Evolutionary conservation across 2,888 invertebrate genomes (phyloP).

Genomic region (Lithosia quadra): DNA sequence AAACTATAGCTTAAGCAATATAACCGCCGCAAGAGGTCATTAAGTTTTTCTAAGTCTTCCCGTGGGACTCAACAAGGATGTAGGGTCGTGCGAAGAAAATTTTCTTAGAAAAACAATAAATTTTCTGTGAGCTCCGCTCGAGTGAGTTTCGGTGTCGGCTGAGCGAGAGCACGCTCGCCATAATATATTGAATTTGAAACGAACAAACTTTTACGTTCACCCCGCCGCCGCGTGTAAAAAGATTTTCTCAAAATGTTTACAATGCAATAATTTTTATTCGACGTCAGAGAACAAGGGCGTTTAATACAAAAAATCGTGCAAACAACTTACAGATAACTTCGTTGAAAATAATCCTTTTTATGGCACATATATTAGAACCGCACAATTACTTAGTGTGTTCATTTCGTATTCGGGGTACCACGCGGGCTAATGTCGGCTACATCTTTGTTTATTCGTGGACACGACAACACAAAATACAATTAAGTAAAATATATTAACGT

Average conservation of each 20-base stretch:
- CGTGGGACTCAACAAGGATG: conserved; percentile 69
- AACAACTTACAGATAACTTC: conserved; percentile 26
- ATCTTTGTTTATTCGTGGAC: conserved; percentile 23
- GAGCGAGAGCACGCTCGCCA: conserved; percentile 85
- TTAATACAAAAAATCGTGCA: conserved; percentile 35
- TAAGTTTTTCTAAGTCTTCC: conserved; percentile 75
- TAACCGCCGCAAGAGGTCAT: conserved; percentile 68
- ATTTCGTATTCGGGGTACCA: conserved; percentile 35
- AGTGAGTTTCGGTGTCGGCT: conserved; percentile 86
- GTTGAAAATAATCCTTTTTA: conserved; percentile 38
- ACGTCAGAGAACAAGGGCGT: conserved; percentile 60
- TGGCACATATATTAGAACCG: conserved; percentile 21
- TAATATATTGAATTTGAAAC: conserved; percentile 87
- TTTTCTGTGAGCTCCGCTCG: conserved; percentile 85
- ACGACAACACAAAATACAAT: conserved; percentile 24
- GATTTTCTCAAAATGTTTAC: conserved; percentile 83
- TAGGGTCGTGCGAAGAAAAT: conserved; percentile 79
- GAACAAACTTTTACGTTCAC: conserved; percentile 85
- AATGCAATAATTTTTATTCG: conserved; percentile 79
- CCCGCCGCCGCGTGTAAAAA: conserved; percentile 77
- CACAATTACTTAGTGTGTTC: conserved; percentile 34
- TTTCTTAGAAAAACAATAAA: conserved; percentile 87
- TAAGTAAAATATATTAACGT: conserved; percentile 10
- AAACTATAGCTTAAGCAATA: conserved; percentile 61
- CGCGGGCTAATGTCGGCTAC: conserved; percentile 14